These are phyloP conservation scores for Tanytarsus gracilentus DNA, from an alignment of 2,888 invertebrate species.

Conservation along the genomic window DNA sequence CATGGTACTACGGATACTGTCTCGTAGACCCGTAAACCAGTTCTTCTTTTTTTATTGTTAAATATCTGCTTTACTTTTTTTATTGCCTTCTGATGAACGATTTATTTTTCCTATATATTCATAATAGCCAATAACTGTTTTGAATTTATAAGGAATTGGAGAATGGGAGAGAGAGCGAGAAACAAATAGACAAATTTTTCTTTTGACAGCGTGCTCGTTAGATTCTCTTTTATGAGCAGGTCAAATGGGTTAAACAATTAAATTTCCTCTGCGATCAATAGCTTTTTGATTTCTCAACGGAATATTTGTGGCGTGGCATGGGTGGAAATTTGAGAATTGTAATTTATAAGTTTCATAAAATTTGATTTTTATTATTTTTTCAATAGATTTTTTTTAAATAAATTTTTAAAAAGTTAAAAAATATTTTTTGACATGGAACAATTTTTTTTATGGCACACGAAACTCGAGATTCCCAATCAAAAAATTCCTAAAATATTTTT, in stretches of 20 bases:
- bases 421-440: neutral
- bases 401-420: neutral
- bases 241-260: neutral
- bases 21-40: neutral
- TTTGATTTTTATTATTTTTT: neutral
- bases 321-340: neutral
- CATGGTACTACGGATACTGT: neutral
- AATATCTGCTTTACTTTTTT: neutral
- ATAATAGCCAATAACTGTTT: too few species aligned
- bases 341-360: neutral
- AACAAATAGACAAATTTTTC: too few species aligned
- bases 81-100: neutral
- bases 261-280: too few species aligned
- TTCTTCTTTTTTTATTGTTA: neutral
- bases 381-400: neutral
- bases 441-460: too few species aligned
- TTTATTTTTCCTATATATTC: neutral
- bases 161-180: too few species aligned
- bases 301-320: too few species aligned
- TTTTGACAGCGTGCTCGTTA: too few species aligned
- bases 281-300: too few species aligned
- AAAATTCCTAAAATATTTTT: too few species aligned
- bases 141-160: too few species aligned
- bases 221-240: too few species aligned
- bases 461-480: too few species aligned